Evolutionary conservation across 2,797 vertebrate species (phyloP).

Genomic region (Synanceia verrucosa): DNA sequence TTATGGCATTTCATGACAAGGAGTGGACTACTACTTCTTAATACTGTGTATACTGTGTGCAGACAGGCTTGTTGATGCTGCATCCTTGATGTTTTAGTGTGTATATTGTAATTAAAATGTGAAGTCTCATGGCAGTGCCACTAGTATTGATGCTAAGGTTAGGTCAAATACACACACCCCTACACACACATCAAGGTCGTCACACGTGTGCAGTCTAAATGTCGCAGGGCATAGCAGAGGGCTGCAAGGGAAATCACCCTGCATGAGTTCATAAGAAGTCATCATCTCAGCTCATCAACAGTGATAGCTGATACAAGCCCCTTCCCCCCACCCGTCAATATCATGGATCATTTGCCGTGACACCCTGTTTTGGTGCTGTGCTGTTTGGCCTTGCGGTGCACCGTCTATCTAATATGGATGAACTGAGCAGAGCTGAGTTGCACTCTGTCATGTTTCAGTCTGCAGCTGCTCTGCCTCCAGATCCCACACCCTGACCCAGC

Average conservation of each 20-base stretch:
- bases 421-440: slow-evolving; percentile 37
- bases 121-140: slow-evolving; percentile 5
- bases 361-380: slow-evolving; percentile 51
- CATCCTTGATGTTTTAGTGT: not conserved
- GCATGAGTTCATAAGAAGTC: slow-evolving; percentile 15
- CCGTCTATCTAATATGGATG: slow-evolving; percentile 59
- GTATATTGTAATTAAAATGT: slow-evolving; percentile 1
- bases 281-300: slow-evolving; percentile 47
- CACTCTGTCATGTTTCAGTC: slow-evolving; percentile 25
- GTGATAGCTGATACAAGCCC: slow-evolving; percentile 54
- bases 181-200: slow-evolving; percentile 18
- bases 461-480: slow-evolving; percentile 7
- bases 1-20: slow-evolving; percentile 35
- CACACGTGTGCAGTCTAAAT: slow-evolving; percentile 27
- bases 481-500: slow-evolving; percentile 1
- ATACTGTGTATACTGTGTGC: not conserved
- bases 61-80: not conserved
- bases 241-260: slow-evolving; percentile 4
- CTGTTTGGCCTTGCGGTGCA: slow-evolving; percentile 56
- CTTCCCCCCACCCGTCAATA: slow-evolving; percentile 27
- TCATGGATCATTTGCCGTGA: slow-evolving; percentile 67
- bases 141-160: not conserved
- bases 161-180: slow-evolving; percentile 6
- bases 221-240: slow-evolving; percentile 1
- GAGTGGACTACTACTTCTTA: not conserved